These are phyloP conservation scores for Apodemia duryi DNA, from an alignment of 2,888 invertebrate species.

Conservation along the genomic window DNA sequence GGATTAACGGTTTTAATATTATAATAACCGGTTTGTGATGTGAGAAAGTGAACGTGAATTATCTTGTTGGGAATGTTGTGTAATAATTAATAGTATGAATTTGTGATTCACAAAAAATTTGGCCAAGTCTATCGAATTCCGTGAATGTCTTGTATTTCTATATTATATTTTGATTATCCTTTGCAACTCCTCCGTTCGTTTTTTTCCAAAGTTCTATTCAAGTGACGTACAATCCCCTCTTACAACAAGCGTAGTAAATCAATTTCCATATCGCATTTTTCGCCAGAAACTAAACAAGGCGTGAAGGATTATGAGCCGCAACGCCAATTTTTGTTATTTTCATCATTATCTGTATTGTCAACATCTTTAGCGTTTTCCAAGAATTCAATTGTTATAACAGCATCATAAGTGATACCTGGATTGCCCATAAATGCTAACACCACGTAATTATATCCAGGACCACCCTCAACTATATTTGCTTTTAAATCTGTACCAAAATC, in stretches of 20 bases:
- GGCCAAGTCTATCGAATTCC: no score
- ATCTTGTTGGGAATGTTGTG: not conserved
- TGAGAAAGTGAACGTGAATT: conserved; percentile 10
- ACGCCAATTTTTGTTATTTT: conserved; percentile 35
- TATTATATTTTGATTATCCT: no score
- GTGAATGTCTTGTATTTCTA: no score
- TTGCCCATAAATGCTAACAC: conserved; percentile 64
- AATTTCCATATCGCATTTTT: no score
- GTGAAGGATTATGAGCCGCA: no score
- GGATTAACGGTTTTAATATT: not conserved
- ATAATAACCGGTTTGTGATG: not conserved
- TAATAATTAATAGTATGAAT: not conserved
- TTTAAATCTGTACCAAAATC: conserved; percentile 67
- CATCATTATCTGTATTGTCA: conserved; percentile 33
- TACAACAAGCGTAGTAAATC: no score
- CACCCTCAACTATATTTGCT: conserved; percentile 64
- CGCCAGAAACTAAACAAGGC: no score
- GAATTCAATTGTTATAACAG: conserved; percentile 50
- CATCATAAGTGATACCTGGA: conserved; percentile 54
- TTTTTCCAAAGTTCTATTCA: no score
- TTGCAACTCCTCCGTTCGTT: no score
- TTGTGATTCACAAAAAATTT: not conserved
- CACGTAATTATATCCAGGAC: conserved; percentile 67
- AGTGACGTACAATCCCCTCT: no score
- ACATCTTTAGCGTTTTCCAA: conserved; percentile 5